Conservation (phyloP, 2,888 invertebrate species). For the Nymphalis polychloros region DNA sequence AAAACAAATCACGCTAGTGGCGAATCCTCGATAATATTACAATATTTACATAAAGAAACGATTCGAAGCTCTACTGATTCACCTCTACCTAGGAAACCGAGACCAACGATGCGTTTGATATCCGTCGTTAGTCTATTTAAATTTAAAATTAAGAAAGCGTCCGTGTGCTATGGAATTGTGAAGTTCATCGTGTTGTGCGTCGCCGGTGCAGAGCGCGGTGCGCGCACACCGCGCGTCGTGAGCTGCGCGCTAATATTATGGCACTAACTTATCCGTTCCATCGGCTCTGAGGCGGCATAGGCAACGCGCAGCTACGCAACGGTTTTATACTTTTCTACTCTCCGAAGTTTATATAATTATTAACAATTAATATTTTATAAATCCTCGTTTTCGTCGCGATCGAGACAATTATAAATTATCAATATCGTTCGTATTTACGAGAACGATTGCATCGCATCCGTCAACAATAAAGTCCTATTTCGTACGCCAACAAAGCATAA, state of each 20-base stretch:
- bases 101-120: conserved; percentile 67
- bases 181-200: conserved; percentile 70
- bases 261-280: neutral
- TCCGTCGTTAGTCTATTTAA: conserved; percentile 75
- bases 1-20: conserved; percentile 67
- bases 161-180: conserved; percentile 72
- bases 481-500: conserved; percentile 81
- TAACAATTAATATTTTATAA: conserved; percentile 67
- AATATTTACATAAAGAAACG: conserved; percentile 78
- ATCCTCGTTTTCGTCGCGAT: conserved; percentile 61
- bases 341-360: conserved; percentile 62
- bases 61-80: conserved; percentile 78
- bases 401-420: conserved; percentile 66
- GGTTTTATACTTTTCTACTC: conserved; percentile 57
- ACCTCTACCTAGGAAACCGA: conserved; percentile 78
- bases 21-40: conserved; percentile 68
- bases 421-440: conserved; percentile 54
- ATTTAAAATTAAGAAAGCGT: conserved; percentile 77
- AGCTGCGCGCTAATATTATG: conserved; percentile 28
- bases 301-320: conserved; percentile 44
- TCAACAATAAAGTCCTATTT: conserved; percentile 74
- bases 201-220: conserved; percentile 53
- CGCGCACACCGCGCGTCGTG: conserved; percentile 23
- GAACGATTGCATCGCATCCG: conserved; percentile 63
- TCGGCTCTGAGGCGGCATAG: conserved; percentile 36